These are phyloP conservation scores for Idaea aversata DNA, from an alignment of 2,888 invertebrate species.

Conservation along the genomic window DNA sequence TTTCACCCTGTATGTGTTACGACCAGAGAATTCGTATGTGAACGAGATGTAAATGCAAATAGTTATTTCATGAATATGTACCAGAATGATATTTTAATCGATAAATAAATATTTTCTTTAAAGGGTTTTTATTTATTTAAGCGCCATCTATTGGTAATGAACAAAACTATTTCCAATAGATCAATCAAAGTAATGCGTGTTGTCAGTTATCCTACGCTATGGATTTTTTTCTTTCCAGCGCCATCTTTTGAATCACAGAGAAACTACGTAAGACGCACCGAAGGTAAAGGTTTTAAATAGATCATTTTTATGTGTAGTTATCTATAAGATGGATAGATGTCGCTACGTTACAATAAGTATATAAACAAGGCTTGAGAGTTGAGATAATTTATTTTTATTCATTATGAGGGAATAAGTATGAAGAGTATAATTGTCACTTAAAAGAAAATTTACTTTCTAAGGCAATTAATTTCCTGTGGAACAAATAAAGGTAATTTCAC, in stretches of 20 bases:
- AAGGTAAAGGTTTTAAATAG: background rate
- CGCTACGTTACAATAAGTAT: no score
- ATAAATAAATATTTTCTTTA: background rate
- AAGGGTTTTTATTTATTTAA: background rate
- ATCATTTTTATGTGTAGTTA: background rate
- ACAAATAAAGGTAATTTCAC: no score
- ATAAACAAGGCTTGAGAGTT: no score
- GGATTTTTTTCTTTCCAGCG: background rate
- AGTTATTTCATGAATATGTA: constrained; percentile 46
- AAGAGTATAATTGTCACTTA: no score
- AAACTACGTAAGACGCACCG: background rate
- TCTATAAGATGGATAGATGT: background rate
- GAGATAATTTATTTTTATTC: no score
- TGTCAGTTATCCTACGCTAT: no score
- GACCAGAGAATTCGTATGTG: constrained; percentile 47
- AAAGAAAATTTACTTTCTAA: no score
- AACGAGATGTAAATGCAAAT: constrained; percentile 49
- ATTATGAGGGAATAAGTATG: no score
- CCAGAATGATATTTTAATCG: constrained; percentile 23
- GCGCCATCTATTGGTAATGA: background rate
- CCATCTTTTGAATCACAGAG: background rate
- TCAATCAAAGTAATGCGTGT: background rate
- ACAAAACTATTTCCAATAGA: background rate
- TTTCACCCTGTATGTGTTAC: constrained; percentile 56
- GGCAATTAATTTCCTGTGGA: no score